Percentiles rank a stretch among this genome's conserved stretches.
Evolutionary conservation across 2,797 vertebrate genomes (phyloP).

Genomic region (Lophotriccus pileatus): DNA sequence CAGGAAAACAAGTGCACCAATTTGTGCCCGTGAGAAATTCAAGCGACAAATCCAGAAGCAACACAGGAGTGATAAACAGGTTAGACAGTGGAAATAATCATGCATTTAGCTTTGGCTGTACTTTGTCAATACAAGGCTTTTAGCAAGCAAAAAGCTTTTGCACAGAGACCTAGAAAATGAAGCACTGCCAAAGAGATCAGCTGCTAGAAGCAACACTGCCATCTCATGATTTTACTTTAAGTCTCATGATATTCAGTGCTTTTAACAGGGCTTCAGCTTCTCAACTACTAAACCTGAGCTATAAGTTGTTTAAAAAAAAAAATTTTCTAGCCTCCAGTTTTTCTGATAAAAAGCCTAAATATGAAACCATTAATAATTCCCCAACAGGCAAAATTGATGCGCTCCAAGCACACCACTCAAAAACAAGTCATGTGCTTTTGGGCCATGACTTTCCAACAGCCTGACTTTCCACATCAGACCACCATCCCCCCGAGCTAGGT

Average conservation of each 20-base stretch:
- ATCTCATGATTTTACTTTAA: constrained; percentile 63
- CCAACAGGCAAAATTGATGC: background rate
- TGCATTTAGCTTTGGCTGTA: constrained; percentile 4
- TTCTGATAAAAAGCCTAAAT: background rate
- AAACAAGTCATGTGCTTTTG: background rate
- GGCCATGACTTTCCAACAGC: background rate
- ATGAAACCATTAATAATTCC: background rate
- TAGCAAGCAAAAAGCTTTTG: constrained; percentile 26
- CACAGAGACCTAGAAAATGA: constrained; percentile 28
- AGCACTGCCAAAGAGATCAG: constrained; percentile 44
- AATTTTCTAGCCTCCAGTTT: background rate
- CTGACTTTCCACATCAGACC: background rate
- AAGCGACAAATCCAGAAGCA: constrained; percentile 10
- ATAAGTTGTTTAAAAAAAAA: background rate
- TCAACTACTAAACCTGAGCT: background rate
- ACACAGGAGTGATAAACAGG: constrained; percentile 13
- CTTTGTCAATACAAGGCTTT: constrained; percentile 14
- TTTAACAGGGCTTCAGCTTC: background rate
- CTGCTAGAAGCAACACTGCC: constrained; percentile 65
- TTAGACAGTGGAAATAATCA: constrained; percentile 51
- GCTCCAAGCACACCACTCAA: background rate
- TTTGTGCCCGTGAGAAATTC: constrained; percentile 6
- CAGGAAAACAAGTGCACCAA: constrained; percentile 3
- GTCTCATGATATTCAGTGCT: constrained; percentile 1
- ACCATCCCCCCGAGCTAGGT: background rate